Percentiles rank a stretch among this genome's conserved stretches.
Conservation (phyloP, 2,888 invertebrate species). For the Plusia festucae region DNA sequence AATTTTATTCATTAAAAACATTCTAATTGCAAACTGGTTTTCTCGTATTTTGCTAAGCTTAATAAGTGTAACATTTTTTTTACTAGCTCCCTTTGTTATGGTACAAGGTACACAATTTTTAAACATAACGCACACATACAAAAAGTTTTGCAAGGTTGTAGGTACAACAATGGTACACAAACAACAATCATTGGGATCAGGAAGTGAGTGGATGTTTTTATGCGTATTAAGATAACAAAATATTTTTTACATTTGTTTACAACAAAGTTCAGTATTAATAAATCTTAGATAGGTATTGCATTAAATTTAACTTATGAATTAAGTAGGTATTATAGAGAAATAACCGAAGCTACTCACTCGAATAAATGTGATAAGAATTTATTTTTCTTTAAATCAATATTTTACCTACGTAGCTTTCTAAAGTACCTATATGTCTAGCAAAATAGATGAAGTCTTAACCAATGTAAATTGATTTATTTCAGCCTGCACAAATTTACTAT, state of each 20-base stretch:
- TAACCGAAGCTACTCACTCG: too few relatives aligned
- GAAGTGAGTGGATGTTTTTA: constrained; percentile 55
- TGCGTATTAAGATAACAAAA: constrained; percentile 40
- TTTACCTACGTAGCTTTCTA: too few relatives aligned
- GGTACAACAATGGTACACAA: constrained; percentile 39
- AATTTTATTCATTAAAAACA: constrained; percentile 19
- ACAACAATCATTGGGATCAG: constrained; percentile 51
- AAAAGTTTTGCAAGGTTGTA: constrained; percentile 49
- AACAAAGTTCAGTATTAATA: too few relatives aligned
- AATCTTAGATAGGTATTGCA: too few relatives aligned
- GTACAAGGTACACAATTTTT: constrained; percentile 31
- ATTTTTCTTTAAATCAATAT: too few relatives aligned
- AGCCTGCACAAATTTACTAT: background rate
- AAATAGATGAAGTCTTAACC: background rate
- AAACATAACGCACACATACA: constrained; percentile 31
- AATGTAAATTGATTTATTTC: background rate
- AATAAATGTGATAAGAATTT: too few relatives aligned
- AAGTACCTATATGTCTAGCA: background rate
- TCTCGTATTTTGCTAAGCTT: constrained; percentile 37
- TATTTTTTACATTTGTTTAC: constrained; percentile 54
- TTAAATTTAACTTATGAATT: too few relatives aligned
- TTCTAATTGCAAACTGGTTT: constrained; percentile 45
- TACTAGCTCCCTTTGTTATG: constrained; percentile 27
- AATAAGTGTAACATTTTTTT: constrained; percentile 35
- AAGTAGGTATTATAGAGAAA: too few relatives aligned